Conservation (phyloP, 2,113 vertebrate genomes). For the Aix galericulata region DNA sequence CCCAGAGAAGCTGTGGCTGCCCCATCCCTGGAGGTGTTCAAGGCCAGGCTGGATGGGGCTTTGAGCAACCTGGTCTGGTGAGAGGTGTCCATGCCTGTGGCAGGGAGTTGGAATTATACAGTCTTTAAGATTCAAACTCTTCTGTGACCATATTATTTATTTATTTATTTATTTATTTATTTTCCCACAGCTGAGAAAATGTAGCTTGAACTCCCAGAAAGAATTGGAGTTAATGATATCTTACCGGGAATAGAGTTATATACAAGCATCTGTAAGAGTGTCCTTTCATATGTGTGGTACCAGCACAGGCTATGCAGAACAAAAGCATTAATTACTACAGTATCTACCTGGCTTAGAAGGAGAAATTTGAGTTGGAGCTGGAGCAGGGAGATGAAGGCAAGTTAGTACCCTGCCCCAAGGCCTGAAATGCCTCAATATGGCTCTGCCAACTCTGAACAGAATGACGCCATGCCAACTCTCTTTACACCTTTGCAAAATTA, state of each 20-base stretch:
- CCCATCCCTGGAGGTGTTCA: too few relatives aligned
- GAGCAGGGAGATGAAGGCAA: background rate
- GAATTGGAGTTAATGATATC: background rate
- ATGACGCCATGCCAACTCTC: background rate
- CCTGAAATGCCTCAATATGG: rapidly evolving
- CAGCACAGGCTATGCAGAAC: background rate
- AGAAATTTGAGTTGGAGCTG: background rate
- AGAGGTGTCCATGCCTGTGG: too few relatives aligned
- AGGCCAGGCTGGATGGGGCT: too few relatives aligned
- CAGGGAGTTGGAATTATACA: too few relatives aligned
- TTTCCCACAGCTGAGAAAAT: background rate
- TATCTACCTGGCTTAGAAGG: background rate
- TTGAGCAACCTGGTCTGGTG: too few relatives aligned
- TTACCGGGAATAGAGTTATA: background rate
- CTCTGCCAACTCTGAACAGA: background rate
- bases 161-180: background rate
- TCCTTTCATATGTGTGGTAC: background rate
- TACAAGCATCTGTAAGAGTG: background rate
- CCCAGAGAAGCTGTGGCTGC: too few relatives aligned
- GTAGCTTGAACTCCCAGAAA: background rate
- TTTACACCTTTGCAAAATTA: background rate
- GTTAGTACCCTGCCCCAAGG: background rate
- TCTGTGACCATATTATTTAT: background rate
- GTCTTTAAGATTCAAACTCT: too few relatives aligned
- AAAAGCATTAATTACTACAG: background rate